Percentiles rank a stretch among this genome's conserved stretches.
These are phyloP conservation scores for Chironomus riparius DNA, from an alignment of 2,888 invertebrate genomes.

Conservation along the genomic window DNA sequence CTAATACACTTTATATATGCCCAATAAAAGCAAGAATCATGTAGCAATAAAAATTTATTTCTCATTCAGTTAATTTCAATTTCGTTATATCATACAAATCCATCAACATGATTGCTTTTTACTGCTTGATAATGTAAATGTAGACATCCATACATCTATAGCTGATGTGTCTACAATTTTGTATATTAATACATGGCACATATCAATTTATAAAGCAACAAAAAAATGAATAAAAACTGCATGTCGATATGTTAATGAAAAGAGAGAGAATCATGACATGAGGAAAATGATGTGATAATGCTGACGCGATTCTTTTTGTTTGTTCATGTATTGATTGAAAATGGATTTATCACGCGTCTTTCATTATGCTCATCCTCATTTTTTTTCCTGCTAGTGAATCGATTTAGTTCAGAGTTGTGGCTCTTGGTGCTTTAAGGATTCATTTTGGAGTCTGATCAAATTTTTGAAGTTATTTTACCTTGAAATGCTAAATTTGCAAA, in stretches of 20 bases:
- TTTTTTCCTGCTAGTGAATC: not conserved
- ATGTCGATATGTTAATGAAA: not conserved
- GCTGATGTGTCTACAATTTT: not conserved
- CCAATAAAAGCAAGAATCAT: too few species aligned
- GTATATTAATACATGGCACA: not conserved
- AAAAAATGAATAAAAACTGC: not conserved
- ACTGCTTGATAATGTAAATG: not conserved
- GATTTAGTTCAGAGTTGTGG: too few species aligned
- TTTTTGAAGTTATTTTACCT: too few species aligned
- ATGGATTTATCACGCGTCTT: slow-evolving; percentile 1
- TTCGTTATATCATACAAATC: not conserved
- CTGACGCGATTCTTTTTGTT: not conserved
- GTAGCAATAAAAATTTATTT: not conserved
- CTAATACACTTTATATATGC: too few species aligned
- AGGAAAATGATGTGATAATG: not conserved
- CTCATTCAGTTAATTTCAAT: slow-evolving; percentile 10
- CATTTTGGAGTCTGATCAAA: too few species aligned
- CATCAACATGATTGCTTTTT: slow-evolving; percentile 14
- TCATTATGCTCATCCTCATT: not conserved
- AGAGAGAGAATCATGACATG: not conserved
- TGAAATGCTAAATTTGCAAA: too few species aligned
- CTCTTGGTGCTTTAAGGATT: too few species aligned
- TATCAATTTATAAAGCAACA: not conserved
- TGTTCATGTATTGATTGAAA: not conserved
- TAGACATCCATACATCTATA: not conserved